Evolutionary conservation across 2,113 vertebrate genomes (phyloP).

Genomic region (Alligator sinensis): DNA sequence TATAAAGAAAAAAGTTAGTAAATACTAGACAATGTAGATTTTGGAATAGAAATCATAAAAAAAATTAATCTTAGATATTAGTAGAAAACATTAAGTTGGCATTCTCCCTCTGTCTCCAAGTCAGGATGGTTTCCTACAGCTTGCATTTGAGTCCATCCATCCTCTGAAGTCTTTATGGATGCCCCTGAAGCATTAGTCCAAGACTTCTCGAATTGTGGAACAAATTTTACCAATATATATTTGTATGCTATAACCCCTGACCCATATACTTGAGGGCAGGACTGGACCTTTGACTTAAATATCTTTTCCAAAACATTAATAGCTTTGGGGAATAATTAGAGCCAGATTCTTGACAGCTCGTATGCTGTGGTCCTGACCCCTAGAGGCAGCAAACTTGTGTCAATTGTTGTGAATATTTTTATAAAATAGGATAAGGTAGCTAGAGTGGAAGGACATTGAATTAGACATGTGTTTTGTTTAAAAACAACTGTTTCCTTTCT

Average conservation of each 20-base stretch:
- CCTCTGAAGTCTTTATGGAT: neutral
- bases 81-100: neutral
- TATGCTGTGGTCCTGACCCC: neutral
- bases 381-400: neutral
- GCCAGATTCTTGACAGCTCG: neutral
- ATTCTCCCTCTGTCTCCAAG: neutral
- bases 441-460: slow-evolving; percentile 18
- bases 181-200: neutral
- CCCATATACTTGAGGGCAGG: neutral
- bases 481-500: neutral
- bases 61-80: neutral
- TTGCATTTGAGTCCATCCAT: neutral
- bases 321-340: neutral
- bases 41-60: neutral
- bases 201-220: neutral
- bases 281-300: neutral
- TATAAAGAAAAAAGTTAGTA: neutral
- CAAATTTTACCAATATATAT: neutral
- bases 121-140: neutral
- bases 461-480: slow-evolving; percentile 14
- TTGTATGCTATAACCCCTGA: neutral
- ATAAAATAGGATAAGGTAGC: neutral
- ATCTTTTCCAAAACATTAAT: slow-evolving; percentile 4
- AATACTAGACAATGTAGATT: accelerated
- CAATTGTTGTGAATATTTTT: slow-evolving; percentile 3